Evolutionary conservation across 1,140 invertebrate species (phyloP).

Genomic region (Aricia agestis): DNA sequence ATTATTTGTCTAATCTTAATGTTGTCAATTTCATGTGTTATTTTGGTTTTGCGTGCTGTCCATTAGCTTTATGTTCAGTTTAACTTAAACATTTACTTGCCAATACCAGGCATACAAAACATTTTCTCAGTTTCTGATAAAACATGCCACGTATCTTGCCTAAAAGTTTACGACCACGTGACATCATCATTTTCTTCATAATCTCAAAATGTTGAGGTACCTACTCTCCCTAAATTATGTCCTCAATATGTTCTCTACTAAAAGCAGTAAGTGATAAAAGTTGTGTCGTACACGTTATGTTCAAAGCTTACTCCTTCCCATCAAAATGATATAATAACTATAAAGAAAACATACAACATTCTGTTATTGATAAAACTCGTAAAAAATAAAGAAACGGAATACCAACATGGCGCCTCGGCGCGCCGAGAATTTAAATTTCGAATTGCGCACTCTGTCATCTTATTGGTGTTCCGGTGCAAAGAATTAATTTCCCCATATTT

Average conservation of each 20-base stretch:
- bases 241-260: background rate
- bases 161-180: background rate
- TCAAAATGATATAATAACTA: conserved; percentile 12
- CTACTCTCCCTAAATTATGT: background rate
- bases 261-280: conserved; percentile 7
- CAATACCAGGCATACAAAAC: background rate
- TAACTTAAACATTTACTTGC: background rate
- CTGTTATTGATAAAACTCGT: conserved; percentile 20
- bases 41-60: background rate
- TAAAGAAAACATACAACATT: conserved; percentile 20
- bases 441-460: conserved; percentile 41
- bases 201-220: background rate
- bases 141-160: background rate
- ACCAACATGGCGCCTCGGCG: conserved; percentile 49
- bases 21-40: background rate
- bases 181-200: background rate
- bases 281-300: conserved; percentile 1
- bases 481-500: conserved; percentile 17
- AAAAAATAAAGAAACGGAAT: conserved; percentile 36
- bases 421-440: conserved; percentile 37
- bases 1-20: conserved; percentile 13
- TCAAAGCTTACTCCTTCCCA: conserved; percentile 6
- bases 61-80: background rate
- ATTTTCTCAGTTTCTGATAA: background rate
- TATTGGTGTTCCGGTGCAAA: conserved; percentile 43